phyloP scores from a whole-genome alignment of 2,113 vertebrate genomes.

The Muntiacus reevesi region DNA sequence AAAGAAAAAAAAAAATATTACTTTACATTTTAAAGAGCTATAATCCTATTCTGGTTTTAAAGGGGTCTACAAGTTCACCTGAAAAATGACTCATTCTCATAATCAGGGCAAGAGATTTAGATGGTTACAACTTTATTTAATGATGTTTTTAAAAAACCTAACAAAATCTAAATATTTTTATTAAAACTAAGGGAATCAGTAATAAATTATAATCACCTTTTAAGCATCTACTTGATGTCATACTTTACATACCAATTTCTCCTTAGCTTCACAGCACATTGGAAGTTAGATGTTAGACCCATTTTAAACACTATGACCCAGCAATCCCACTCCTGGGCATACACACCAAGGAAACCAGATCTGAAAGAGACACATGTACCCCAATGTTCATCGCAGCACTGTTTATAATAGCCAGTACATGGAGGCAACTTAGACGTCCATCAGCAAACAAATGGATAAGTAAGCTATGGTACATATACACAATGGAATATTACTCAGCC shows the following conservation, averaged over 20 bases:
- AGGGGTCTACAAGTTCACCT: not conserved
- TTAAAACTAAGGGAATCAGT: not conserved
- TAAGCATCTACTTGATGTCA: not conserved
- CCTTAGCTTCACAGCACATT: not conserved
- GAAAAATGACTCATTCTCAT: not conserved
- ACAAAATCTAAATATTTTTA: not conserved
- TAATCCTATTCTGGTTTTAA: not conserved
- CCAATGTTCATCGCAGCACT: too few species aligned
- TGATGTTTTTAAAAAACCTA: not conserved
- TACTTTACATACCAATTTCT: not conserved
- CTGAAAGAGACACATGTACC: too few species aligned
- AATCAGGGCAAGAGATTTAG: not conserved
- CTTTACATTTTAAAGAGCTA: slow-evolving; percentile 17
- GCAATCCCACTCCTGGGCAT: too few species aligned
- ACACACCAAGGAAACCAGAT: too few species aligned
- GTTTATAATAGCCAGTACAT: too few species aligned
- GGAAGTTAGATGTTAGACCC: not conserved
- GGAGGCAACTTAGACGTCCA: too few species aligned
- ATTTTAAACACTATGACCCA: not conserved
- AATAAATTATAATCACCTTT: not conserved
- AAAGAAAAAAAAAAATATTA: not conserved
- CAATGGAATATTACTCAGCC: too few species aligned
- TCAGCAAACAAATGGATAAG: too few species aligned
- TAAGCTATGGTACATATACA: too few species aligned
- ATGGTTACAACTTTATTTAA: not conserved